phyloP scores from a whole-genome alignment of 2,888 invertebrate genomes.

The Tortricodes alternella region DNA sequence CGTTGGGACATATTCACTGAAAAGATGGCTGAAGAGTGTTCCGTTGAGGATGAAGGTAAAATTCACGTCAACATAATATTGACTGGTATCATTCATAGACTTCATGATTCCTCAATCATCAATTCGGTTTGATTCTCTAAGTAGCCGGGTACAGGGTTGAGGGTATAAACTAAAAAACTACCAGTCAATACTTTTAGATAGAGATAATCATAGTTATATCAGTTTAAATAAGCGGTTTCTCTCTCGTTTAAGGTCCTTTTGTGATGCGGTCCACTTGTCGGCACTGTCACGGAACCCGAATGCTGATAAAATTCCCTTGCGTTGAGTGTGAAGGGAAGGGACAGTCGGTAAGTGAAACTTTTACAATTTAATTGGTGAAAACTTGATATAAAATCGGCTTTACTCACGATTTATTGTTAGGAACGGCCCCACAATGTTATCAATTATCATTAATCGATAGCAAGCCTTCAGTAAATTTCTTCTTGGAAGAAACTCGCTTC shows the following conservation, averaged over 20 bases:
- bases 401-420: too few species aligned
- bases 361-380: background rate
- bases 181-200: background rate
- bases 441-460: too few species aligned
- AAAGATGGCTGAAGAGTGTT: background rate
- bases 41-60: background rate
- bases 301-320: constrained; percentile 95
- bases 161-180: too few species aligned
- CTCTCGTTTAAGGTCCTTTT: constrained; percentile 88
- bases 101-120: too few species aligned
- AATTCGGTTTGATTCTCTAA: too few species aligned
- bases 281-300: constrained; percentile 92
- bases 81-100: background rate
- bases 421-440: too few species aligned
- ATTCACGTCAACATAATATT: background rate
- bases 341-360: constrained; percentile 83
- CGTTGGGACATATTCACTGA: background rate
- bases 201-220: too few species aligned
- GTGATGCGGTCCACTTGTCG: constrained; percentile 98
- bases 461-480: too few species aligned
- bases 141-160: too few species aligned
- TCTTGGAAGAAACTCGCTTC: too few species aligned
- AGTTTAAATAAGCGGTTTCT: too few species aligned
- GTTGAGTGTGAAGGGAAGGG: constrained; percentile 97
- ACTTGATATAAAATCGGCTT: too few species aligned